phyloP scores from a whole-genome alignment of 2,888 invertebrate genomes.

The Drosophila picticornis region DNA sequence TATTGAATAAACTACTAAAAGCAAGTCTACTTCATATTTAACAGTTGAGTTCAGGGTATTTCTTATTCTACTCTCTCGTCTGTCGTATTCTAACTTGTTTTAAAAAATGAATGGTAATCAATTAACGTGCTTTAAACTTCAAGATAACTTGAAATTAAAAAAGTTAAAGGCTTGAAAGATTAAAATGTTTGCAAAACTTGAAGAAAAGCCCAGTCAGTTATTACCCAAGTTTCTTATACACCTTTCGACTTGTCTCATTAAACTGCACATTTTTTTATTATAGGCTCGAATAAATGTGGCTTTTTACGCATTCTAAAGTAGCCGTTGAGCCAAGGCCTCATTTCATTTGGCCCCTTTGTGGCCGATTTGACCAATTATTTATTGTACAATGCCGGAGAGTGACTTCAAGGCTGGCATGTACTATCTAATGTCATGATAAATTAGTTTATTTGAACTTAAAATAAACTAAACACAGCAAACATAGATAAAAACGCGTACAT shows the following conservation, averaged over 20 bases:
- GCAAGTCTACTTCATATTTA: background rate
- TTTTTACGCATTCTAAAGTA: slow-evolving; percentile 45
- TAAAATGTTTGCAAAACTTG: background rate
- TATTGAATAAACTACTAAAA: background rate
- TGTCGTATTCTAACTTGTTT: background rate
- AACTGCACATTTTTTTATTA: background rate
- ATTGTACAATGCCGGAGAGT: slow-evolving; percentile 34
- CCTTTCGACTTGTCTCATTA: slow-evolving; percentile 2
- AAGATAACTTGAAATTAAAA: background rate
- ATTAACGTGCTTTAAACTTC: background rate
- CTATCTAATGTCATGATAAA: slow-evolving; percentile 77
- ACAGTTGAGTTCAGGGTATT: background rate
- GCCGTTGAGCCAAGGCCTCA: slow-evolving; percentile 45
- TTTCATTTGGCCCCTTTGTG: slow-evolving; percentile 41
- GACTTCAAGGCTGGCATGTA: slow-evolving; percentile 66
- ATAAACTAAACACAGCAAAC: slow-evolving; percentile 49
- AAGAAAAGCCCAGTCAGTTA: background rate
- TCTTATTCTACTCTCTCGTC: background rate
- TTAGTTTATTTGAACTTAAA: slow-evolving; percentile 73
- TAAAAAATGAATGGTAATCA: background rate
- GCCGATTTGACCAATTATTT: slow-evolving; percentile 65
- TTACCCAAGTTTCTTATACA: background rate
- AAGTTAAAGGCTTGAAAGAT: background rate
- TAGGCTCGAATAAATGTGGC: slow-evolving; percentile 33
- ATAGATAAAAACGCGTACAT: slow-evolving; percentile 34